A percentile compares a stretch with the other conserved stretches of the same genome.
phyloP scores from a whole-genome alignment of 2,113 vertebrate species.

The Syngnathoides biaculeatus region DNA sequence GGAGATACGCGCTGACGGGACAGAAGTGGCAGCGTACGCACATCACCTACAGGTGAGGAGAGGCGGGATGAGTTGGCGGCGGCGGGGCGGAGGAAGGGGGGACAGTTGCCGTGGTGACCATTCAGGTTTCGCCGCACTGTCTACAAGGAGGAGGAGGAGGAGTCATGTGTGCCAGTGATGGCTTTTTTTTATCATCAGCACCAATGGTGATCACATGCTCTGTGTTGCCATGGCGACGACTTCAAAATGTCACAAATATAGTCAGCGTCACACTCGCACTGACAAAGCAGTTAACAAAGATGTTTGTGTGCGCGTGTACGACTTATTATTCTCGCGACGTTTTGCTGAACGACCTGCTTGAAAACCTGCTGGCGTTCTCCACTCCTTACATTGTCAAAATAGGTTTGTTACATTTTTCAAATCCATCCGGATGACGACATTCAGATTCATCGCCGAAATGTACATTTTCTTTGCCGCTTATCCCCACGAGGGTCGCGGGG shows the following conservation, averaged over 20 bases:
- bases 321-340: no score
- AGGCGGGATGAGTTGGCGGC: no score
- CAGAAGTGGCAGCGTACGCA: conserved; percentile 98
- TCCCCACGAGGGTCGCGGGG: no score
- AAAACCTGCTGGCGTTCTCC: no score
- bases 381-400: no score
- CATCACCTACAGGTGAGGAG: conserved; percentile 95
- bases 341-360: no score
- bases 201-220: conserved; percentile 24
- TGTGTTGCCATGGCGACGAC: conserved; percentile 62
- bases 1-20: conserved; percentile 92
- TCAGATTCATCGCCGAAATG: no score
- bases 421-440: no score
- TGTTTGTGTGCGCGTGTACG: background rate
- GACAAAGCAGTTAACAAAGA: background rate
- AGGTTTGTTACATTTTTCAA: no score
- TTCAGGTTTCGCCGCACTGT: conserved; percentile 14
- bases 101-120: conserved; percentile 43
- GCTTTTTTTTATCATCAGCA: conserved; percentile 32
- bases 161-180: conserved; percentile 22
- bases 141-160: background rate
- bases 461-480: no score
- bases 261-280: conserved; percentile 5
- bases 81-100: conserved; percentile 8
- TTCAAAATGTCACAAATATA: conserved; percentile 33